Conservation (phyloP, 2,888 invertebrate species). For the Dicranocentrus wangi region DNA sequence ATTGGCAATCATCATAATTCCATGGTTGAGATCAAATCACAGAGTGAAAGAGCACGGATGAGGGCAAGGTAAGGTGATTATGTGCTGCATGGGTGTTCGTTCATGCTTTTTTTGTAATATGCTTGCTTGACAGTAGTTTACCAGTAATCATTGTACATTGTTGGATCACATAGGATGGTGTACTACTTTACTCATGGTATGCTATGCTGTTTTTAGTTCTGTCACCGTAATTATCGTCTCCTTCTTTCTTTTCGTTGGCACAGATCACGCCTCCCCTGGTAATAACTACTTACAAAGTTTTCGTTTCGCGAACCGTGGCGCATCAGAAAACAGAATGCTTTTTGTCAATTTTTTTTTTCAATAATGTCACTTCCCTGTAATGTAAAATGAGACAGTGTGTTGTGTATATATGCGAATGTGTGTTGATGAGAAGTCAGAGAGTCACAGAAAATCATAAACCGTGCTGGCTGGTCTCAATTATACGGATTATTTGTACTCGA, state of each 20-base stretch:
- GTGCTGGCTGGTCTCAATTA: too few relatives aligned
- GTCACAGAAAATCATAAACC: too few relatives aligned
- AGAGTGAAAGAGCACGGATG: constrained; percentile 41
- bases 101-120: constrained; percentile 8
- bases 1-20: constrained; percentile 64
- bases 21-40: constrained; percentile 55
- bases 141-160: too few relatives aligned
- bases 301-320: background rate
- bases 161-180: too few relatives aligned
- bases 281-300: constrained; percentile 23
- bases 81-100: constrained; percentile 61
- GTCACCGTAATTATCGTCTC: constrained; percentile 54
- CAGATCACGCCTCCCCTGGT: constrained; percentile 47
- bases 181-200: background rate
- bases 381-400: too few relatives aligned
- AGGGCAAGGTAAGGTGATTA: constrained; percentile 57
- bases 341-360: constrained; percentile 2
- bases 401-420: too few relatives aligned
- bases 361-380: background rate
- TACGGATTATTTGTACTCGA: too few relatives aligned
- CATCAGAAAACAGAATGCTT: too few relatives aligned
- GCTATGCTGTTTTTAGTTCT: constrained; percentile 22
- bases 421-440: too few relatives aligned
- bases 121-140: background rate
- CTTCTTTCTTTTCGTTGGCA: constrained; percentile 41